Conservation (phyloP, 2,888 invertebrate genomes). For the Calameuta idolon region DNA sequence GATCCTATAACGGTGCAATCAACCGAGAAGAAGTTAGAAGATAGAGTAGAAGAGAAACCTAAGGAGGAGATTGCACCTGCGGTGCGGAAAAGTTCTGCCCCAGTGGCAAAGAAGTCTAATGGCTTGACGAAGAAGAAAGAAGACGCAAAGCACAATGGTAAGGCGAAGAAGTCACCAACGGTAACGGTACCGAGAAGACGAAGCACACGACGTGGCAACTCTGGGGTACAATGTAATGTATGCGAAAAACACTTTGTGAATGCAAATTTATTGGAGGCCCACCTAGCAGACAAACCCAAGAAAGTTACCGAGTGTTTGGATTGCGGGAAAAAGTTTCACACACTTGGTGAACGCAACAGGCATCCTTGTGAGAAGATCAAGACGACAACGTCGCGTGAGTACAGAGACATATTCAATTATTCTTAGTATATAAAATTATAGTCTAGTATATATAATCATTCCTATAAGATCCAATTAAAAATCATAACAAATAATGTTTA, state of each 20-base stretch:
- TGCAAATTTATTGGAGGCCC: background rate
- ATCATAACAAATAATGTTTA: background rate
- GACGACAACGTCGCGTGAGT: background rate
- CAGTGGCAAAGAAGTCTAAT: background rate
- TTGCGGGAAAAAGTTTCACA: conserved; percentile 35
- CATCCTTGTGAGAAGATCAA: background rate
- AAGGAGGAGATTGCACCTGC: background rate
- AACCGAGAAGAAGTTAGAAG: conserved; percentile 16
- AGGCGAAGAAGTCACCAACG: conserved; percentile 16
- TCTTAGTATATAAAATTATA: background rate
- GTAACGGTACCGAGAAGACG: conserved; percentile 29
- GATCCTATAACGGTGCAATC: conserved; percentile 5
- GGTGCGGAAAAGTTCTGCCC: background rate
- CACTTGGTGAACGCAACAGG: conserved; percentile 7
- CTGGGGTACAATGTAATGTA: conserved; percentile 26
- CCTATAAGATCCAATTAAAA: background rate
- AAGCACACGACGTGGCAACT: conserved; percentile 27
- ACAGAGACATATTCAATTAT: background rate
- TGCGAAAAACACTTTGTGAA: conserved; percentile 29
- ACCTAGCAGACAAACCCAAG: conserved; percentile 30
- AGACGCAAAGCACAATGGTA: background rate
- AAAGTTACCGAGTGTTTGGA: conserved; percentile 29
- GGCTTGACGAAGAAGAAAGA: background rate
- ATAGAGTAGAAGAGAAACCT: background rate
- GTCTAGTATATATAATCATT: background rate